These are phyloP conservation scores for Fragum fragum DNA, from an alignment of 2,888 invertebrate species.

Conservation along the genomic window DNA sequence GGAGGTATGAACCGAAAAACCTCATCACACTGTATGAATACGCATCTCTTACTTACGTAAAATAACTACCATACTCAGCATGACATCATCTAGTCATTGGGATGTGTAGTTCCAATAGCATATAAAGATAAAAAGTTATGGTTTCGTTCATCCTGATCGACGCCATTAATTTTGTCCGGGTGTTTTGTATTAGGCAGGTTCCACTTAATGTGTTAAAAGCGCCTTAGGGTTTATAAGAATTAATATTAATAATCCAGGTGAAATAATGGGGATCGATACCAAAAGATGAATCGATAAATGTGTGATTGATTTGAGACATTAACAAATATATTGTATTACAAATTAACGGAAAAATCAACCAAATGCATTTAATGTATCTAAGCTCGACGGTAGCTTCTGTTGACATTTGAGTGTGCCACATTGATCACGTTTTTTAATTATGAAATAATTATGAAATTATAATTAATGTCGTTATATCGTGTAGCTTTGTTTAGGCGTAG, in stretches of 20 bases:
- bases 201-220: background rate
- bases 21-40: too few species aligned
- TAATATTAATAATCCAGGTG: background rate
- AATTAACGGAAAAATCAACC: background rate
- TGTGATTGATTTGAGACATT: background rate
- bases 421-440: background rate
- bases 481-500: background rate
- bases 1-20: too few species aligned
- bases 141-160: too few species aligned
- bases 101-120: too few species aligned
- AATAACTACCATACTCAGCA: too few species aligned
- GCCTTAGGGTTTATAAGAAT: background rate
- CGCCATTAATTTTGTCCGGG: too few species aligned
- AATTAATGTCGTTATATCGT: background rate
- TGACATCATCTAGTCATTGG: too few species aligned
- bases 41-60: too few species aligned
- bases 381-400: background rate
- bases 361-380: background rate
- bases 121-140: too few species aligned
- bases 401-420: background rate
- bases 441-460: conserved; percentile 1
- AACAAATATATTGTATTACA: conserved; percentile 16
- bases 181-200: too few species aligned
- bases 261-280: background rate
- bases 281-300: background rate